Evolutionary conservation across 2,888 invertebrate species (phyloP).

Genomic region (Panorpa germanica): DNA sequence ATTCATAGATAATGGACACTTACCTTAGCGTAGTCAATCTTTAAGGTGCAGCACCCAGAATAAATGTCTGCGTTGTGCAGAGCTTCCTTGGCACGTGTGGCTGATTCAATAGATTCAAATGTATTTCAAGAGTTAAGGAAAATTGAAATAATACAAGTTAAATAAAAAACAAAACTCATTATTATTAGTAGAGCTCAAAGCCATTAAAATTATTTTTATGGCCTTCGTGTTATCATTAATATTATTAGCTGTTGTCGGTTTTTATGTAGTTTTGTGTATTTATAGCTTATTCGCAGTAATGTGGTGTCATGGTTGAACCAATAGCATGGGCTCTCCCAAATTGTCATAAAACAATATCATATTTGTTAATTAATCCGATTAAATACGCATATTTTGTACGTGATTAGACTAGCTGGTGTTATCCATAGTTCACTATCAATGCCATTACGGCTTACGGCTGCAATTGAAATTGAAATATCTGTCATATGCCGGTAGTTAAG

Average conservation of each 20-base stretch:
- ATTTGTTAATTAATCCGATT: no score
- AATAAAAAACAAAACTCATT: conserved; percentile 5
- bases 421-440: no score
- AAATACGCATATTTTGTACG: no score
- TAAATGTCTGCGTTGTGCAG: conserved; percentile 98
- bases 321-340: no score
- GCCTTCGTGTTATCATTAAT: conserved; percentile 3
- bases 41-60: conserved; percentile 96
- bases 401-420: no score
- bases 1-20: conserved; percentile 19
- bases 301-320: conserved; percentile 1
- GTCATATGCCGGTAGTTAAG: no score
- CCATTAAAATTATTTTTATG: conserved; percentile 5
- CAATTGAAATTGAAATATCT: no score
- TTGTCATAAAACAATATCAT: no score
- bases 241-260: conserved; percentile 3
- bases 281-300: background rate
- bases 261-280: background rate
- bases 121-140: conserved; percentile 42
- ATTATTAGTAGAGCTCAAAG: conserved; percentile 1
- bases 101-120: conserved; percentile 88
- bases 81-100: conserved; percentile 83
- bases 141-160: conserved; percentile 11
- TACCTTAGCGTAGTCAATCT: conserved; percentile 98
- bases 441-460: no score